These are phyloP conservation scores for Amniataba percoides DNA, from an alignment of 2,797 vertebrate species.

Conservation along the genomic window DNA sequence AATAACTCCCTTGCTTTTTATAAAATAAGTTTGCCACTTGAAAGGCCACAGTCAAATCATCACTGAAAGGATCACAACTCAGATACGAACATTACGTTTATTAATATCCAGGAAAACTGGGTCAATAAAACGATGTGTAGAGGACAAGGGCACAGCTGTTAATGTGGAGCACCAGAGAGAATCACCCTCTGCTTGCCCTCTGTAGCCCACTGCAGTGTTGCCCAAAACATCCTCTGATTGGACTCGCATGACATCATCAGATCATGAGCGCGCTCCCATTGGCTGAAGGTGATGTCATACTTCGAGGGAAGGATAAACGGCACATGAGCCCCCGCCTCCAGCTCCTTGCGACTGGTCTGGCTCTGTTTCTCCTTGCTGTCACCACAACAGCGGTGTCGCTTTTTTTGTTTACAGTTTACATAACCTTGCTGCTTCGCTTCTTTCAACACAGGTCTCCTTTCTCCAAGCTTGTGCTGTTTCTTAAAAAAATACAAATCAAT, in stretches of 20 bases:
- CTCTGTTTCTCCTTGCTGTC: slow-evolving; percentile 32
- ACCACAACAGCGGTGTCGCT: slow-evolving; percentile 36
- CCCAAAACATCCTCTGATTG: slow-evolving; percentile 74
- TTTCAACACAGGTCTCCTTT: background rate
- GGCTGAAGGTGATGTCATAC: slow-evolving; percentile 84
- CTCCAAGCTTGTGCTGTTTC: too few relatives aligned
- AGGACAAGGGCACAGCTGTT: slow-evolving; percentile 78
- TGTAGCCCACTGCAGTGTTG: slow-evolving; percentile 73
- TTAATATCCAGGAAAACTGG: slow-evolving; percentile 39
- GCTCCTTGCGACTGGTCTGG: slow-evolving; percentile 59
- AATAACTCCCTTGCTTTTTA: background rate
- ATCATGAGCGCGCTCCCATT: slow-evolving; percentile 65
- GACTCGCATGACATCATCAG: slow-evolving; percentile 85
- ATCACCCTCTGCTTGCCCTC: slow-evolving; percentile 68
- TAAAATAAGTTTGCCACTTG: background rate
- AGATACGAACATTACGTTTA: slow-evolving; percentile 7
- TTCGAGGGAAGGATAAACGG: slow-evolving; percentile 57
- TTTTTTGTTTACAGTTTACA: slow-evolving; percentile 62
- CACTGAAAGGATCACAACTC: background rate
- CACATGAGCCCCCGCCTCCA: slow-evolving; percentile 60
- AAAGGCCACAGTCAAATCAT: background rate
- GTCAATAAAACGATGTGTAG: slow-evolving; percentile 65
- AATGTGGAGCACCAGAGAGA: slow-evolving; percentile 50
- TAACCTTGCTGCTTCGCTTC: slow-evolving; percentile 19
- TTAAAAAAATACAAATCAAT: background rate